Base-by-base conservation (phyloP, 2,113 vertebrate species). In the Athene noctua region DNA sequence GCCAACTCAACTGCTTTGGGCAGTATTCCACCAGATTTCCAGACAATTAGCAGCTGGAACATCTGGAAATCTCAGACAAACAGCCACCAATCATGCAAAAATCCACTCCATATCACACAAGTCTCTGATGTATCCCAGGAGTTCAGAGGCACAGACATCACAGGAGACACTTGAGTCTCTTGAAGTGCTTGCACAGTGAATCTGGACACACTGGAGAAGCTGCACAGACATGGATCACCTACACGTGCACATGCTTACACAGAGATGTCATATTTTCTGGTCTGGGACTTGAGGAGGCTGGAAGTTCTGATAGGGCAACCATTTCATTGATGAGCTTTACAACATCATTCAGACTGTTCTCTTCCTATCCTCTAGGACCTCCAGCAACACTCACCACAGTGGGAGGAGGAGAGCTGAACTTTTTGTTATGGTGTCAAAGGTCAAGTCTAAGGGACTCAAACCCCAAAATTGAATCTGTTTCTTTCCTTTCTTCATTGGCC, bases 21-120 rank as follows among this genome's bases (percentile, higher is more conserved):
- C 92, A 89, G 23, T 80, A 92, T 96, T 96, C 80, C 80, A 91
- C 84, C 52, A 91, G 78, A 94, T 92, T 95, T 96, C 65, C 86
- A 96, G 94, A 95, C 68, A 94, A 88, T 86, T 91, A 93, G 42
- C 80, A 94, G 80, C 57, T 91, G 77, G 57, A 91, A 87, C 80
- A 94, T 96, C 96, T 89, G 95, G 91, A 87, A 96, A 75, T 34
- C 52, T 88, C 91, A 94, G 83, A 91, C 80, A 59, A 96, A 86
- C 0, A 5, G 78, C 95, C 91, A 96, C 87, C 93, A 97, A 96
- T 89, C 62, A 85, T 23, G 74, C 65, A 91, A 81, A 92, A 92
- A 85, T 20, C 0, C 0, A 52, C 38, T 87, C 47, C 25, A 6
- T 75, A 87, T 95, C 93, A 79, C 44, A 81, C 17, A 52, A 81